A percentile compares a stretch with the other conserved stretches of the same genome.
Evolutionary conservation across 2,888 invertebrate genomes (phyloP).

Genomic region (Physocephala rufipes): DNA sequence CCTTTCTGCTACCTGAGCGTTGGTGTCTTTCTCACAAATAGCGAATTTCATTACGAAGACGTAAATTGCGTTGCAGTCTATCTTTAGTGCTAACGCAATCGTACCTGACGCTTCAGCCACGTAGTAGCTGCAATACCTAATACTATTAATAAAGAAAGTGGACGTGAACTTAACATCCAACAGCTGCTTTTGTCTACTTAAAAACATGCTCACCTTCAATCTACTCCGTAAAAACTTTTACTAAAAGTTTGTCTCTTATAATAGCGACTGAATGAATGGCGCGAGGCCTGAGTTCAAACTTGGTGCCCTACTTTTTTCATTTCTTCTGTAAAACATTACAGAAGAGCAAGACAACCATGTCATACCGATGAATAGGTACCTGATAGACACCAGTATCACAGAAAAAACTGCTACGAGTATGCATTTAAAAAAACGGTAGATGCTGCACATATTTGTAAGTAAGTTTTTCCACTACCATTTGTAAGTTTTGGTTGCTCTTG

Average conservation of each 20-base stretch:
- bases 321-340: slow-evolving; percentile 16
- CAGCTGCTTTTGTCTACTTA: slow-evolving; percentile 9
- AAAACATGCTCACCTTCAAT: neutral
- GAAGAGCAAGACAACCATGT: neutral
- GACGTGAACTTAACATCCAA: neutral
- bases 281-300: slow-evolving; percentile 32
- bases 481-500: neutral
- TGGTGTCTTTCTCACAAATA: neutral
- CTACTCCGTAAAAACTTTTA: slow-evolving; percentile 16
- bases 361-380: neutral
- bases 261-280: neutral
- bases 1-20: slow-evolving; percentile 4
- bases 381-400: neutral
- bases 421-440: neutral
- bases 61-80: slow-evolving; percentile 7
- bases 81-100: slow-evolving; percentile 9
- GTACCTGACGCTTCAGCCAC: slow-evolving; percentile 2
- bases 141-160: neutral
- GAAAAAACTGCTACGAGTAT: neutral
- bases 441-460: neutral
- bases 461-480: neutral
- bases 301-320: slow-evolving; percentile 45
- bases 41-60: slow-evolving; percentile 8
- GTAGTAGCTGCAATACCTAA: neutral
- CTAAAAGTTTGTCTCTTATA: slow-evolving; percentile 32